A percentile compares a stretch with the other conserved stretches of the same genome.
phyloP scores from a whole-genome alignment of 2,113 vertebrate genomes.

The Anolis carolinensis region DNA sequence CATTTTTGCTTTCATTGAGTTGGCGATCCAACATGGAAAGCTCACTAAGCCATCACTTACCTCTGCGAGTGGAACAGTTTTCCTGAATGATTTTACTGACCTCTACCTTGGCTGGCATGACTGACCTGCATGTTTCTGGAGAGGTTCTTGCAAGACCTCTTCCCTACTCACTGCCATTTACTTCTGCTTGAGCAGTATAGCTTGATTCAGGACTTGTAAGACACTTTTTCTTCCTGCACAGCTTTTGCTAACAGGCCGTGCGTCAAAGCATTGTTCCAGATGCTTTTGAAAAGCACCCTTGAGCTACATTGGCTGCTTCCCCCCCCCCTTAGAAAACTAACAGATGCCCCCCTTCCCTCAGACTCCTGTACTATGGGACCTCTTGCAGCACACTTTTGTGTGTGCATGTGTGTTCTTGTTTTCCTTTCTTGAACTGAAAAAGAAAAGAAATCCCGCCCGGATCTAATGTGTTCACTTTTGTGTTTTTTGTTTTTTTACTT shows the following conservation, averaged over 20 bases:
- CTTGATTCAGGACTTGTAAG: conserved; percentile 77
- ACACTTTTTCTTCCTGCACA: conserved; percentile 76
- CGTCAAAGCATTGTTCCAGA: neutral
- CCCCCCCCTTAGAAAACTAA: conserved; percentile 65
- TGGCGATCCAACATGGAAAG: conserved; percentile 68
- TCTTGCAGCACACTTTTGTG: conserved; percentile 41
- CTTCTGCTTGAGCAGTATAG: conserved; percentile 57
- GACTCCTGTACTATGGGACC: conserved; percentile 63
- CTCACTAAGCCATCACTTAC: conserved; percentile 77
- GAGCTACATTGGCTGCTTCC: conserved; percentile 28
- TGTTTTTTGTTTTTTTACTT: conserved; percentile 69
- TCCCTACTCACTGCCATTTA: conserved; percentile 49
- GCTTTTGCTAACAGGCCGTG: conserved; percentile 48
- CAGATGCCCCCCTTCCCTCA: conserved; percentile 33
- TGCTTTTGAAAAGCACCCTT: conserved; percentile 27
- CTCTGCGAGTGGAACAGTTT: conserved; percentile 76
- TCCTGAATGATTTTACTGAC: conserved; percentile 44
- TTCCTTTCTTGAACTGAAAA: conserved; percentile 58
- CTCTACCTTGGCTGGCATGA: conserved; percentile 75
- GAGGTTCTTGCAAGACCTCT: conserved; percentile 60
- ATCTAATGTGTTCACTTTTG: conserved; percentile 72
- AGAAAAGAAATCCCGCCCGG: conserved; percentile 20
- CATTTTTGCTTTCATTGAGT: conserved; percentile 34
- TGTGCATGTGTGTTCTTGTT: conserved; percentile 12
- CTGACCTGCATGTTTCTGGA: conserved; percentile 69